These are phyloP conservation scores for Agonum fuliginosum DNA, from an alignment of 2,888 invertebrate species.

Conservation along the genomic window DNA sequence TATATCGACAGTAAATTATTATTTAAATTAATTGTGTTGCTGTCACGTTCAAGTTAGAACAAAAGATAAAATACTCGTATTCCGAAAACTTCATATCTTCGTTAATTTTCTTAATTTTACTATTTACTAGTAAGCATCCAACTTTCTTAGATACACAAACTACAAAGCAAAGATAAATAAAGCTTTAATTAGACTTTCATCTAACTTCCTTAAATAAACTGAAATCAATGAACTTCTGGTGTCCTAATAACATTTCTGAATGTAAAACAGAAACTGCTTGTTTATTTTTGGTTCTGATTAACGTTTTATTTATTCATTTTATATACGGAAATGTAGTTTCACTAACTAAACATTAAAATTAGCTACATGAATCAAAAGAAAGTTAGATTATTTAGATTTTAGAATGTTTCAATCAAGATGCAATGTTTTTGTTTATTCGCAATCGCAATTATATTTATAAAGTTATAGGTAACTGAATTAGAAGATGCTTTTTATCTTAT, in stretches of 20 bases:
- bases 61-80: no score
- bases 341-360: background rate
- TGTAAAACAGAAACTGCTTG: background rate
- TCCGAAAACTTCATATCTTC: no score
- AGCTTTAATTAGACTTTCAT: background rate
- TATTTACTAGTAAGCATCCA: no score
- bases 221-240: background rate
- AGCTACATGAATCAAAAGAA: background rate
- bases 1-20: no score
- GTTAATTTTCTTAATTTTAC: no score
- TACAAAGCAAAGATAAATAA: background rate
- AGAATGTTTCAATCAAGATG: background rate
- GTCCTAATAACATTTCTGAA: background rate
- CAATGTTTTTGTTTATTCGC: no score
- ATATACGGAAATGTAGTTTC: background rate
- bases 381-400: background rate
- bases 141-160: no score
- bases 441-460: no score
- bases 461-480: no score
- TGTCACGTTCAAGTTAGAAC: no score
- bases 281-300: background rate
- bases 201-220: background rate
- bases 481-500: no score
- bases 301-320: slow-evolving; percentile 1
- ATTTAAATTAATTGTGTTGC: no score